These are phyloP conservation scores for Scaptomyza hsui DNA, from an alignment of 1,140 invertebrate species.

Conservation along the genomic window DNA sequence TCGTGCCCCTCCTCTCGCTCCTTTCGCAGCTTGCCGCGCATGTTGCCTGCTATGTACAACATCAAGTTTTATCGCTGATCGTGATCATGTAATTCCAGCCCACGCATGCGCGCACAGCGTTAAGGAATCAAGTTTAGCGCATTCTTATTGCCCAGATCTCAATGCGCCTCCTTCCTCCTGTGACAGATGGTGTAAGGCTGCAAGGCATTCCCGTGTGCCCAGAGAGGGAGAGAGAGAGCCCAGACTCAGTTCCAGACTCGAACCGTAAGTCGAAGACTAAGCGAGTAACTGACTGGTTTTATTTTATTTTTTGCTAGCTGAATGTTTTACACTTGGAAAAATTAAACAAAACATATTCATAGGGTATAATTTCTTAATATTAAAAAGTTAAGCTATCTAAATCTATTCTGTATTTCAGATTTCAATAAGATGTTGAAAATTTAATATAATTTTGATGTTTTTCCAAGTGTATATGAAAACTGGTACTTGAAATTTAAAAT, in stretches of 20 bases:
- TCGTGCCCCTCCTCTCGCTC: not conserved
- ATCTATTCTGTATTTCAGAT: not conserved
- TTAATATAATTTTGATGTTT: not conserved
- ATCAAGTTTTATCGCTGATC: conserved; percentile 84
- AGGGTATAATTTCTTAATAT: no score
- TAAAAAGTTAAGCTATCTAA: no score
- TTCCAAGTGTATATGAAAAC: conserved; percentile 71
- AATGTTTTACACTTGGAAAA: not conserved
- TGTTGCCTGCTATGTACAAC: conserved; percentile 77
- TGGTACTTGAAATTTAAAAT: conserved; percentile 83
- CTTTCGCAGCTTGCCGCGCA: conserved; percentile 20
- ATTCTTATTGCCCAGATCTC: conserved; percentile 75
- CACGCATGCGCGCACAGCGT: conserved; percentile 81
- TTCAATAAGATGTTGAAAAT: no score
- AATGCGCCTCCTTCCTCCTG: conserved; percentile 58
- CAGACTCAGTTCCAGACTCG: conserved; percentile 29
- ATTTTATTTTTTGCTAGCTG: not conserved
- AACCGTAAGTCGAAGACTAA: not conserved
- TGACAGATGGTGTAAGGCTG: conserved; percentile 75
- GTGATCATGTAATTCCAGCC: conserved; percentile 84
- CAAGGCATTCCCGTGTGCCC: conserved; percentile 66
- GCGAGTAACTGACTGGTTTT: conserved; percentile 4
- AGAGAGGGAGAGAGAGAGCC: not conserved
- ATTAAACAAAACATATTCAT: no score
- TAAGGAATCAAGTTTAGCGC: conserved; percentile 81